Base-by-base conservation (phyloP, 2,797 vertebrate genomes). In the Chaenodraco wilsoni region DNA sequence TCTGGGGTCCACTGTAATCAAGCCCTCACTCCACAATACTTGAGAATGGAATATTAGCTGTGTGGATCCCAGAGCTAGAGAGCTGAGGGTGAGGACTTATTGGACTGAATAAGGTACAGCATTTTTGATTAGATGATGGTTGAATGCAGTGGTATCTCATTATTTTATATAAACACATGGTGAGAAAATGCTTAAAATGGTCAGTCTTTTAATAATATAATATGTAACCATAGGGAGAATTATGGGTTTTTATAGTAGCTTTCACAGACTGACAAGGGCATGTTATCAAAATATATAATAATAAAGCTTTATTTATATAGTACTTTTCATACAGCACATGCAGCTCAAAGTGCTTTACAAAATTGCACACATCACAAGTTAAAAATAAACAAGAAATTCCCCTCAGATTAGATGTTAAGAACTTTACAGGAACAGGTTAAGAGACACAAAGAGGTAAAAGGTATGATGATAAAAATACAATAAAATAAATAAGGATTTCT, bases 1-100 rank as follows among this genome's bases (percentile, higher is more conserved):
- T 69, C 74, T 46, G 40, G 76, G 40, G 72, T 83, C 13, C 11
- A 13, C 46, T 66, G 60, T 79, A 83, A 75, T 87, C 77, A 88
- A 50, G 41, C 71, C 68, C 54, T 8, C 10, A 41, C 56, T 66
- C 78, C 54, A 76, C 70, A 74, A 64, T 78, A 65, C 54, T 41
- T 50, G 40, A 77, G 71, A 80, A 85, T 79, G 48, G 3, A 70
- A 61, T 84, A 75, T 76, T 78, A 76, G 37, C 62, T 77, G 15
- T 76, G 79, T 75, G 49, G 65, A 65, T 82, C 17, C 77, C 62
- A 49, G 46, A 71, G 64, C 65, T 50, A 43, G 63, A 54, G 58
- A 65, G 27, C 23, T 11, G 3, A 17, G 27, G 46, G 61, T 64
- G 65, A 23, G 6, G 33, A 37, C 33, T 71, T 81, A 56, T 73